Evolutionary conservation across 2,113 vertebrate genomes (phyloP).

Genomic region (Amazona vittata): DNA sequence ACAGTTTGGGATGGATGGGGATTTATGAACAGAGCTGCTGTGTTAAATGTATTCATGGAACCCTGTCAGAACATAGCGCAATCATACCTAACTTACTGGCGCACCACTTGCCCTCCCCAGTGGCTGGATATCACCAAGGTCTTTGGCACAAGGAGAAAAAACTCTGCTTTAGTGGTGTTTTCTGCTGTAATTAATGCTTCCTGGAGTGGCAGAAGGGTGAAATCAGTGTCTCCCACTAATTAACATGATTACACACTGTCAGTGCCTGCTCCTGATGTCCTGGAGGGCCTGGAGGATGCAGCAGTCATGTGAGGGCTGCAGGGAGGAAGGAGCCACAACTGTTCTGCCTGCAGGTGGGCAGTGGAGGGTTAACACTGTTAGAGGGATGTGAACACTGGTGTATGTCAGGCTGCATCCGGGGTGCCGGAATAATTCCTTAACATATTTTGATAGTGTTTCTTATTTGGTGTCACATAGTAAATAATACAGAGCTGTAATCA

Average conservation of each 20-base stretch:
- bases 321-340: not conserved
- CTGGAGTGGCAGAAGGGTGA: rapidly evolving
- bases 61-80: rapidly evolving
- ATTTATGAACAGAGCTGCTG: not conserved
- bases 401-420: not conserved
- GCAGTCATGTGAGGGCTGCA: rapidly evolving
- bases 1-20: not conserved
- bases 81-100: rapidly evolving
- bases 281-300: rapidly evolving
- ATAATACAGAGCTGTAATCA: not conserved
- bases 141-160: rapidly evolving
- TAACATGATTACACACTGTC: not conserved
- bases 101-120: rapidly evolving
- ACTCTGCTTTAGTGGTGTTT: not conserved
- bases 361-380: rapidly evolving
- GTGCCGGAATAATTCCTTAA: not conserved
- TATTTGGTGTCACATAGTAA: not conserved
- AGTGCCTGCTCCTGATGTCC: not conserved
- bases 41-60: not conserved
- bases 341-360: not conserved
- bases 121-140: not conserved
- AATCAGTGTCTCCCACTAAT: not conserved
- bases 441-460: not conserved
- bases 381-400: not conserved
- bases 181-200: not conserved